Percentiles rank a stretch among this genome's conserved stretches.
phyloP scores from a whole-genome alignment of 2,797 vertebrate species.

The Neoniphon sammara region DNA sequence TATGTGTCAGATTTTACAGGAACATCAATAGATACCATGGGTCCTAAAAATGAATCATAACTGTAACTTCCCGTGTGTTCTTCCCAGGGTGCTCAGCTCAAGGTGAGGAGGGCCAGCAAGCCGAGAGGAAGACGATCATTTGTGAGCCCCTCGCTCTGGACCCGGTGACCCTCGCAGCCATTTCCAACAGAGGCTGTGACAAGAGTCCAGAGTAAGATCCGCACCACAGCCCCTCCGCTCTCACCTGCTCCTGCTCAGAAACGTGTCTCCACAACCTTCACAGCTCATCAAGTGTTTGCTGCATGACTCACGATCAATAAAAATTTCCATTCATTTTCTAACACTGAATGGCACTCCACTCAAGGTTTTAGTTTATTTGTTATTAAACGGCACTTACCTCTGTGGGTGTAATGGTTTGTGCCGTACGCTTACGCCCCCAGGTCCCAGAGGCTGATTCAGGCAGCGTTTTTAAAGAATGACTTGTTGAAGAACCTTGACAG shows the following conservation, averaged over 20 bases:
- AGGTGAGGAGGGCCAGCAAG: slow-evolving; percentile 62
- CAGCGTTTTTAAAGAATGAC: slow-evolving; percentile 78
- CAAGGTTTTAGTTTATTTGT: slow-evolving; percentile 16
- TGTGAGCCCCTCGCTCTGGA: slow-evolving; percentile 78
- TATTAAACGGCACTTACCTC: slow-evolving; percentile 17
- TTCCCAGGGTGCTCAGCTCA: slow-evolving; percentile 63
- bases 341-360: slow-evolving; percentile 6
- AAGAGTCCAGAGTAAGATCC: slow-evolving; percentile 82
- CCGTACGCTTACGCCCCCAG: slow-evolving; percentile 59
- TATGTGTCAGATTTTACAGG: slow-evolving; percentile 7
- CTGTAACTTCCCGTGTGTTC: not conserved
- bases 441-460: slow-evolving; percentile 77
- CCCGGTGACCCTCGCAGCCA: slow-evolving; percentile 60
- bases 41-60: slow-evolving; percentile 4
- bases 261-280: slow-evolving; percentile 11
- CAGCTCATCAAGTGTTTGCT: slow-evolving; percentile 13
- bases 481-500: slow-evolving; percentile 81
- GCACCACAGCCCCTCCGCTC: slow-evolving; percentile 36
- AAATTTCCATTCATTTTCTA: slow-evolving; percentile 10
- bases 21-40: slow-evolving; percentile 1
- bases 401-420: not conserved
- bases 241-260: slow-evolving; percentile 23
- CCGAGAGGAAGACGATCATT: slow-evolving; percentile 77
- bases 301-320: slow-evolving; percentile 20
- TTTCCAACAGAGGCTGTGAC: slow-evolving; percentile 74